A percentile compares a stretch with the other conserved stretches of the same genome.
Conservation (phyloP, 2,888 invertebrate genomes). For the Noctua pronuba region DNA sequence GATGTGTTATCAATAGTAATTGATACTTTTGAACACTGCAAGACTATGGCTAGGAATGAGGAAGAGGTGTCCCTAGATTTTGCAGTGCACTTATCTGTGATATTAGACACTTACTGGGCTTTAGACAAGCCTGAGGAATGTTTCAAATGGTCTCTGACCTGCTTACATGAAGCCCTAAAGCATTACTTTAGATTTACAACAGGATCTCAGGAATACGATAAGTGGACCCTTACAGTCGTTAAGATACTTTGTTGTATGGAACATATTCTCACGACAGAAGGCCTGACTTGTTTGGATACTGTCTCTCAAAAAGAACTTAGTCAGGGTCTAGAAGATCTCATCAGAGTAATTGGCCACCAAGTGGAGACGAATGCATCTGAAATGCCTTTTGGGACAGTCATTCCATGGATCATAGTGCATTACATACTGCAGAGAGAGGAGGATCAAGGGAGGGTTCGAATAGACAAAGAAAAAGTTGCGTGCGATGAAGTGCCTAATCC, state of each 20-base stretch:
- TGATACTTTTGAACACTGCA: conserved; percentile 92
- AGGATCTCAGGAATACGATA: conserved; percentile 84
- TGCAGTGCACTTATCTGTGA: conserved; percentile 90
- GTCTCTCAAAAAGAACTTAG: conserved; percentile 91
- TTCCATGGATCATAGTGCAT: conserved; percentile 96
- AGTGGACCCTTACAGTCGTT: conserved; percentile 85
- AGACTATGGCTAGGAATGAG: conserved; percentile 83
- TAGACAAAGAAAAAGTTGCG: conserved; percentile 84
- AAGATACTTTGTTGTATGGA: conserved; percentile 87
- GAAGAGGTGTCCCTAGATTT: conserved; percentile 89
- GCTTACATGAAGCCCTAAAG: conserved; percentile 93
- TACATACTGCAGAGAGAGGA: conserved; percentile 94
- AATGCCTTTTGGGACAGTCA: conserved; percentile 92
- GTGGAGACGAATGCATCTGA: conserved; percentile 93
- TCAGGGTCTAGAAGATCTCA: conserved; percentile 93
- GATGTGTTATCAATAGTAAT: conserved; percentile 92
- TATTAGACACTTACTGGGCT: conserved; percentile 93
- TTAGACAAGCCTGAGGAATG: conserved; percentile 91
- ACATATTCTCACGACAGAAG: conserved; percentile 85
- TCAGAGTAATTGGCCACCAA: conserved; percentile 94
- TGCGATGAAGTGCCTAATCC: conserved; percentile 93
- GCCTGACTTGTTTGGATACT: conserved; percentile 87
- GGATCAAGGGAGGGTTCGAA: conserved; percentile 91
- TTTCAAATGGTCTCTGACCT: conserved; percentile 94
- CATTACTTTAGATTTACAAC: conserved; percentile 90